Evolutionary conservation across 2,113 vertebrate genomes (phyloP).

Genomic region (Raphicerus campestris): DNA sequence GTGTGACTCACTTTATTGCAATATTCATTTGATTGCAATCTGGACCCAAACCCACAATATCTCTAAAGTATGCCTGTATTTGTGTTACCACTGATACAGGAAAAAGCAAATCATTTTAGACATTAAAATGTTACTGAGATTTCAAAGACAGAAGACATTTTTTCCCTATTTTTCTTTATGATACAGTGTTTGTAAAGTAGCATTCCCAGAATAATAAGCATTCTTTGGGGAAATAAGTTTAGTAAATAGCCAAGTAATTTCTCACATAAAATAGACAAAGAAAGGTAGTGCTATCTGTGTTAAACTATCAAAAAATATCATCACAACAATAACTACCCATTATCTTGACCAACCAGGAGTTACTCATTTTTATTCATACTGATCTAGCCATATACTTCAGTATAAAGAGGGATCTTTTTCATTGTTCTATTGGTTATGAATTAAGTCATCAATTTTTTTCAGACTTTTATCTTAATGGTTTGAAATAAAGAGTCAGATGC

Average conservation of each 20-base stretch:
- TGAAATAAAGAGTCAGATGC: conserved; percentile 56
- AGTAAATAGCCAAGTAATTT: conserved; percentile 27
- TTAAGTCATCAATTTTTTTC: conserved; percentile 52
- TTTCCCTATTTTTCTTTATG: background rate
- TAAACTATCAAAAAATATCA: conserved; percentile 40
- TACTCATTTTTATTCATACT: background rate
- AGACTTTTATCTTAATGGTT: conserved; percentile 59
- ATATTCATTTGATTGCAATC: background rate
- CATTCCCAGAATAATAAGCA: background rate
- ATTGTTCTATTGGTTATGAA: conserved; percentile 29
- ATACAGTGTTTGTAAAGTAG: background rate
- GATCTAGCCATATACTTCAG: background rate
- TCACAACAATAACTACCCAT: background rate
- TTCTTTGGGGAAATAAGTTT: background rate
- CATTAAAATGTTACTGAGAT: background rate
- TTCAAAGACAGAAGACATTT: background rate
- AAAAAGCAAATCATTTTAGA: background rate
- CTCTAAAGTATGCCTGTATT: background rate
- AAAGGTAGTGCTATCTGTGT: background rate
- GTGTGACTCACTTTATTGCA: background rate
- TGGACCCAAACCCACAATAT: background rate
- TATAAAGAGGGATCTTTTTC: background rate
- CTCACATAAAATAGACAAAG: background rate
- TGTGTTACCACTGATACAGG: background rate
- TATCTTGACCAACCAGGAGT: background rate